phyloP scores from a whole-genome alignment of 2,113 vertebrate species.

The Psophia crepitans region DNA sequence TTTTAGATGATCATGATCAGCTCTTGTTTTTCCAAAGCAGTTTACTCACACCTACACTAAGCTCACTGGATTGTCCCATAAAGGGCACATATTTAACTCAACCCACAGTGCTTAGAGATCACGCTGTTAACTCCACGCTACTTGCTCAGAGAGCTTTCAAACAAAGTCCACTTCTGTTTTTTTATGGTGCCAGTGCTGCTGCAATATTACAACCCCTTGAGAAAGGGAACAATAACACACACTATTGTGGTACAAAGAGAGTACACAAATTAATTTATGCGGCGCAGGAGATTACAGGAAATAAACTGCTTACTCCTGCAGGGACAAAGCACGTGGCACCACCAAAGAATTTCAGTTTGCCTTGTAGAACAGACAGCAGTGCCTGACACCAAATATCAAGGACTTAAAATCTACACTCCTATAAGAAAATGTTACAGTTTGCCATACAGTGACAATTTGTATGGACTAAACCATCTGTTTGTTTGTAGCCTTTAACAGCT shows the following conservation, averaged over 20 bases:
- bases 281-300: conserved; percentile 4
- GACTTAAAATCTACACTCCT: not conserved
- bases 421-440: not conserved
- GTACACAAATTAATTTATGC: conserved; percentile 7
- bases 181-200: not conserved
- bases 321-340: not conserved
- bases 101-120: not conserved
- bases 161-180: conserved; percentile 20
- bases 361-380: not conserved
- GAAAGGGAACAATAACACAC: conserved; percentile 2
- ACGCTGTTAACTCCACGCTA: not conserved
- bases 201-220: not conserved
- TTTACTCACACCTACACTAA: conserved; percentile 6
- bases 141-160: not conserved
- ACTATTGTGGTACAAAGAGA: conserved; percentile 22
- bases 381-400: conserved; percentile 6
- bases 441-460: not conserved
- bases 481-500: not conserved
- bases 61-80: not conserved
- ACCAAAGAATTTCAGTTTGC: conserved; percentile 27
- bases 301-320: conserved; percentile 56
- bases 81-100: conserved; percentile 30
- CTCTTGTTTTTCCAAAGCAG: not conserved
- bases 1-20: not conserved
- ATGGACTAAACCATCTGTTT: not conserved